Evolutionary conservation across 2,113 vertebrate genomes (phyloP).

Genomic region (Petrocephalus zakoni): DNA sequence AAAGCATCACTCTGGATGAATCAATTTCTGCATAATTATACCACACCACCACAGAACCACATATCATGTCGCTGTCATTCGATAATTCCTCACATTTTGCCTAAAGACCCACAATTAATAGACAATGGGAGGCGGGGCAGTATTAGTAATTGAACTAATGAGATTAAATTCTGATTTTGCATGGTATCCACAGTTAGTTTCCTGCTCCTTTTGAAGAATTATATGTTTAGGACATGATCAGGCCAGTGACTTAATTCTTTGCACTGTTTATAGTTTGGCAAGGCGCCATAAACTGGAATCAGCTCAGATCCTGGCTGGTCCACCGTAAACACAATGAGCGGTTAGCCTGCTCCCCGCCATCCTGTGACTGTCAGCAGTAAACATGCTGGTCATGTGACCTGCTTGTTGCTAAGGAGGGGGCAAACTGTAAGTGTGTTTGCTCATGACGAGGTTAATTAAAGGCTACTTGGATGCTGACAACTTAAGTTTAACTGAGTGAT

Average conservation of each 20-base stretch:
- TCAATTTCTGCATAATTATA: not conserved
- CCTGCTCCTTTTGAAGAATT: not conserved
- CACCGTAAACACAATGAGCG: not conserved
- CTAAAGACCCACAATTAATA: not conserved
- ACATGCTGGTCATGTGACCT: not conserved
- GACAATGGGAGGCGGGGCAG: not conserved
- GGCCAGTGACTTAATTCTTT: not conserved
- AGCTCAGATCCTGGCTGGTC: not conserved
- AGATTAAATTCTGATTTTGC: not conserved
- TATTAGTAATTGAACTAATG: constrained; percentile 7
- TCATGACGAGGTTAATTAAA: not conserved
- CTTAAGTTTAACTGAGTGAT: not conserved
- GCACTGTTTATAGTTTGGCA: not conserved
- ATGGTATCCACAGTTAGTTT: not conserved
- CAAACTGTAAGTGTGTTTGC: not conserved
- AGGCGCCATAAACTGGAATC: not conserved
- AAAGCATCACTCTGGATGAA: not conserved
- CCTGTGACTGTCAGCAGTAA: not conserved
- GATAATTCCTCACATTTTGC: not conserved
- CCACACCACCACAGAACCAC: not conserved
- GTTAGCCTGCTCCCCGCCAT: not conserved
- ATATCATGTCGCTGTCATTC: not conserved
- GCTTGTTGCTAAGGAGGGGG: not conserved
- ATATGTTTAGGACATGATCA: not conserved
- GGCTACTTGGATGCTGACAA: not conserved